Evolutionary conservation across 2,797 vertebrate species (phyloP).

Genomic region (Petrocephalus sullivani): DNA sequence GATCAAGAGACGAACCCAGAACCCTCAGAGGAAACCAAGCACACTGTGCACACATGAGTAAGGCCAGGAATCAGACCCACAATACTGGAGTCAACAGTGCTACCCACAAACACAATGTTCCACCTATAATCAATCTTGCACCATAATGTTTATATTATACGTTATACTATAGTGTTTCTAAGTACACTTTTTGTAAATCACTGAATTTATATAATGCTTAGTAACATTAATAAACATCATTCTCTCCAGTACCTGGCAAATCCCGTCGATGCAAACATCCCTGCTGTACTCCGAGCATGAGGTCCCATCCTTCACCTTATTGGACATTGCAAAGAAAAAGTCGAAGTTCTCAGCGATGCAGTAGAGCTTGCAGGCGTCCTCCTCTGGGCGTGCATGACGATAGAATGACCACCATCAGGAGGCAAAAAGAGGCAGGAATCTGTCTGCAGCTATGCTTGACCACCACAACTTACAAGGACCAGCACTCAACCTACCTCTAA

Average conservation of each 20-base stretch:
- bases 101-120: not conserved
- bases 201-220: not conserved
- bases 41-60: not conserved
- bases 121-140: not conserved
- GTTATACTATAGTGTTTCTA: not conserved
- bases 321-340: slow-evolving; percentile 97
- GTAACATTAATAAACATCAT: not conserved
- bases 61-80: not conserved
- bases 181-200: not conserved
- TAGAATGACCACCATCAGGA: not conserved
- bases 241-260: slow-evolving; percentile 75
- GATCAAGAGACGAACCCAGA: not conserved
- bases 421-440: not conserved
- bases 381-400: slow-evolving; percentile 61
- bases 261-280: slow-evolving; percentile 87
- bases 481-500: not conserved
- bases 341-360: slow-evolving; percentile 97
- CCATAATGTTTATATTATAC: not conserved
- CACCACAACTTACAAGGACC: not conserved
- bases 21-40: not conserved
- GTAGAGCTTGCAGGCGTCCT: slow-evolving; percentile 93
- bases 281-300: slow-evolving; percentile 72
- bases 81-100: not conserved
- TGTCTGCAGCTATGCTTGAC: not conserved
- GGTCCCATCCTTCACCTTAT: slow-evolving; percentile 93